Base-by-base conservation (phyloP, 2,888 invertebrate genomes). In the Lottia gigantea region DNA sequence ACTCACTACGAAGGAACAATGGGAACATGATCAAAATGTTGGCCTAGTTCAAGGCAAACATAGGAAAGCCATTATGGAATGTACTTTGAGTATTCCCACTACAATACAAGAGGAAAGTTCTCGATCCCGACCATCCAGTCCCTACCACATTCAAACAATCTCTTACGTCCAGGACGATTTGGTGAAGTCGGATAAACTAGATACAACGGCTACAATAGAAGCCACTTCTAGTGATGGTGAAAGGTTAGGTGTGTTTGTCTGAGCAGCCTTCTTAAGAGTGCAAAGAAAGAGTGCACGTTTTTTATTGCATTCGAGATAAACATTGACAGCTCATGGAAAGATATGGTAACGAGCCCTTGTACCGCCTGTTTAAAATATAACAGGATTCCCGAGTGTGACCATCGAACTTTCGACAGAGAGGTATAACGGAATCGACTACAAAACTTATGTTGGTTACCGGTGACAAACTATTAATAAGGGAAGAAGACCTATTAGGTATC, bases 51-150 rank as follows among this genome's bases (percentile, higher is more conserved):
- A 66, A 66, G 49, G 45, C 40, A 62, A 23, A 73, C 75, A 69
- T 55, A 73, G 71, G n/a, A 72, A 73, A 65, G 76, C 72, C 4
- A 78, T 80, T 23, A 74, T 80, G 73, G 80, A 78, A 23, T 80
- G 75, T 12, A 74, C 77, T 14, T 74, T 82, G 23, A 81, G 80
- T 66, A 81, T 82, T 25, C 82, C 81, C 12, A 81, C 81, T 0
- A 82, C 82, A 8, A 82, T 82, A 14, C 79, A 81, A 61, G 82
- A 82, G 68, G 82, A 82, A 63, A 82, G 82, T 61, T 78, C 78
- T 46, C 71, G 80, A 12, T 74, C 77, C 26, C 77, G 78, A 66
- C 74, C 78, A 0, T 66, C 77, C n/a, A 74, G 75, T 46, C 78
- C 81, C 2, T 55, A 12, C 4, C 55, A 55, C 8, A 55, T 23